phyloP scores from a whole-genome alignment of 2,888 invertebrate species.

The Thecophora atra region DNA sequence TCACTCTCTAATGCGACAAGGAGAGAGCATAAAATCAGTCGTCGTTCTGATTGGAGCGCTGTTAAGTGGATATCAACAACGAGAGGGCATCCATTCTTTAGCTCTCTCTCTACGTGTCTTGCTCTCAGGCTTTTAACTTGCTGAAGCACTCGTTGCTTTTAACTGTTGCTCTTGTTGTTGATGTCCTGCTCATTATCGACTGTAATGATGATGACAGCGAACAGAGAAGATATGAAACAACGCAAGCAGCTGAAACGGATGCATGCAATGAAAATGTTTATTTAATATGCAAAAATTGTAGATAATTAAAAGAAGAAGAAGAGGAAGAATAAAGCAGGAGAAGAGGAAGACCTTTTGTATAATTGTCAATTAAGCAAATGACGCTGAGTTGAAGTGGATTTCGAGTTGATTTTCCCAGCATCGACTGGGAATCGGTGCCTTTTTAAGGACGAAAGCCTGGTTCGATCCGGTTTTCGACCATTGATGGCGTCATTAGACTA shows the following conservation, averaged over 20 bases:
- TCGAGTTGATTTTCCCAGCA: too few species aligned
- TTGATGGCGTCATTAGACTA: too few species aligned
- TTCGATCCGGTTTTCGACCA: too few species aligned
- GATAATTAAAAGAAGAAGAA: neutral
- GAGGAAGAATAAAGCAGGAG: neutral
- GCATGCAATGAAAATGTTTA: neutral
- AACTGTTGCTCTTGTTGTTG: neutral
- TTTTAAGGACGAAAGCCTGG: too few species aligned
- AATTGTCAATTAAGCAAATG: conserved; percentile 8
- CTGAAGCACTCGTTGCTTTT: neutral
- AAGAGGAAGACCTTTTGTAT: neutral
- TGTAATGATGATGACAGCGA: neutral
- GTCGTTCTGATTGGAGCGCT: too few species aligned
- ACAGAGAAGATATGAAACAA: neutral
- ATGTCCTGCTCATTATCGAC: conserved; percentile 1
- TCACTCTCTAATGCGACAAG: too few species aligned
- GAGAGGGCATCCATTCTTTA: neutral
- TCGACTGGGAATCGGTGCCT: too few species aligned
- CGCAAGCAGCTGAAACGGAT: neutral
- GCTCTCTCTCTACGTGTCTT: neutral
- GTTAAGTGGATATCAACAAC: too few species aligned
- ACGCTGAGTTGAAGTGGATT: neutral
- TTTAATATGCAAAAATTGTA: conserved; percentile 11
- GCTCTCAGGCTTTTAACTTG: conserved; percentile 5
- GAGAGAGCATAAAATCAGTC: too few species aligned